Base-by-base conservation (phyloP, 2,888 invertebrate genomes). In the Apeira syringaria region DNA sequence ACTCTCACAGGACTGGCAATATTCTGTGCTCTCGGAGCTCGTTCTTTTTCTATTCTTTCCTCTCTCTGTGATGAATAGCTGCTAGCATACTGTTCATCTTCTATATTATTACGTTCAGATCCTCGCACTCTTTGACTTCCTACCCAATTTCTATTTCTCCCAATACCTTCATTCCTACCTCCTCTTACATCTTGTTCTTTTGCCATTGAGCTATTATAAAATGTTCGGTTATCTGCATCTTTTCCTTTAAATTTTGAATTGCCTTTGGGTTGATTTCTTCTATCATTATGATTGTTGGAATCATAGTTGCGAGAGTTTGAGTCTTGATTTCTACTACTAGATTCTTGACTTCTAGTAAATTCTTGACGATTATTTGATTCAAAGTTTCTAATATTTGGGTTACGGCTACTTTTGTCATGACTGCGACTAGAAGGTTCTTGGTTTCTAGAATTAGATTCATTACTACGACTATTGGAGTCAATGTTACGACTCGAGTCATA, bases 71-170 rank as follows among this genome's bases (percentile, higher is more conserved):
- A 69, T 11, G 72, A 47, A 54, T 87, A 89, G 13, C 59, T 73
- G 51, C 74, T 85, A 10, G 86, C 87, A 74, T 71, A 87, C 38
- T 86, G 81, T 47, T 86, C 88, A 73, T 88, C 85, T 46, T 88
- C 87, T n/a, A 56, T 55, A 45, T 42, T 59, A 32, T 74, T 76
- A 5, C 80, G 68, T 2, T 87, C 86, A 2, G 47, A 44, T 3
- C 77, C 58, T 31, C 79, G 53, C 1, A 86, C 35, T 5, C 88
- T 57, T 36, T 83, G 84, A 43, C 77, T 82, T 1, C 88, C 87
- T 0, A 55, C 63, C 75, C 80, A 83, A 53, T 76, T 82, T 29
- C 70, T 72, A 8, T 68, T 32, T 15, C 42, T 29, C 4, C 40
- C 25, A 34, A 27, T 42, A 5, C 35, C 39, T 7, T 53, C 53